Percentiles rank a stretch among this genome's conserved stretches.
These are phyloP conservation scores for Zoanthus sociatus DNA, from an alignment of 92 coral and sea anemone species.

Conservation along the genomic window DNA sequence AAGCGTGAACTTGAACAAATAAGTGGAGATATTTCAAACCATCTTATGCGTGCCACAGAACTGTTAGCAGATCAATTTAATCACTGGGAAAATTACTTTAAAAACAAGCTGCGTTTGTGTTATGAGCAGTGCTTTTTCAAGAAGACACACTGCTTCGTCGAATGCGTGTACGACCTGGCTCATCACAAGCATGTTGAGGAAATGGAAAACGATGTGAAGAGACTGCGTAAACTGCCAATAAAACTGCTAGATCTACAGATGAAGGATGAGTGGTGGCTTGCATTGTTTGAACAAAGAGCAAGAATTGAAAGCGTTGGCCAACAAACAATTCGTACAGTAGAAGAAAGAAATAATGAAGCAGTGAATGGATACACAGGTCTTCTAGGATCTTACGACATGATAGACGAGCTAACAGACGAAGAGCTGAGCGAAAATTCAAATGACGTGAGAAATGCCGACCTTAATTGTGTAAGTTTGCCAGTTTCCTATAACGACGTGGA, in stretches of 20 bases:
- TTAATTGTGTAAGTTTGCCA: background rate
- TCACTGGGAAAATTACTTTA: constrained; percentile 60
- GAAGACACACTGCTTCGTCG: constrained; percentile 75
- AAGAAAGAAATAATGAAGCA: background rate
- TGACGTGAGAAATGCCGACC: background rate
- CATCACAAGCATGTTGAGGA: constrained; percentile 81
- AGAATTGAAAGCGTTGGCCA: constrained; percentile 44
- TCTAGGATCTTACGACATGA: constrained; percentile 77
- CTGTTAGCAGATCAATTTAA: constrained; percentile 78
- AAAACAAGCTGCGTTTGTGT: constrained; percentile 86
- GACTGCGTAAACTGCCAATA: constrained; percentile 84
- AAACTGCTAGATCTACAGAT: constrained; percentile 84
- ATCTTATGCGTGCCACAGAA: constrained; percentile 66
- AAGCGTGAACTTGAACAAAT: constrained; percentile 60
- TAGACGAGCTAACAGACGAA: constrained; percentile 68
- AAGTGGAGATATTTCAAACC: constrained; percentile 47
- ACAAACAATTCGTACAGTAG: constrained; percentile 28
- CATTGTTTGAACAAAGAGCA: constrained; percentile 82
- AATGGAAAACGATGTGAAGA: constrained; percentile 66
- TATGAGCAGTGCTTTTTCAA: constrained; percentile 94
- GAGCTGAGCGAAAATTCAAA: constrained; percentile 32
- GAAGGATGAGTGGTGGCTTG: constrained; percentile 99
- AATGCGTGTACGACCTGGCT: constrained; percentile 90
- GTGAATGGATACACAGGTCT: constrained; percentile 51
- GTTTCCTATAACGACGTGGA: constrained; percentile 45